Evolutionary conservation across 1,140 invertebrate species (phyloP), one percentile per base, ranked within the genome.

Genomic region (Callitettix versicolor): DNA sequence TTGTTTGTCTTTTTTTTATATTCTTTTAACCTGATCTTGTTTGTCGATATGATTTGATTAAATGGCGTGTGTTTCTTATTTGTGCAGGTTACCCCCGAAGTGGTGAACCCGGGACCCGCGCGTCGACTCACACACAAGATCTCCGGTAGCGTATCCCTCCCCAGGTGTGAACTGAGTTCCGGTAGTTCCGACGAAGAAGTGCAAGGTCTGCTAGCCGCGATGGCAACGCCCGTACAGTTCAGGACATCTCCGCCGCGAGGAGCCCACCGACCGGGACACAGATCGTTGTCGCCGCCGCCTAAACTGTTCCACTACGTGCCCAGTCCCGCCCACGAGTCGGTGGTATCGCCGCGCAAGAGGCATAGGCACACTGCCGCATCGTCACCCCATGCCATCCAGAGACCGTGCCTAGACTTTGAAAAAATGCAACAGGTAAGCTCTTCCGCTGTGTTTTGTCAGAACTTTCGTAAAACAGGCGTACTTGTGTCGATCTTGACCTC

Each of bases 361-460:
- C 78, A 81, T 65, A 64, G 74, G 66, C 73, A 80, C 63, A 68
- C 60, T 60, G 67, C 60, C 64, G 71, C 70, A 63, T 78, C 73
- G 65, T 80, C 75, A 65, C 79, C 76, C 55, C 76, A 78, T 63
- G 70, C 77, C 61, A 76, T 80, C 58, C 85, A 86, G 65, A 78
- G 91, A 68, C 91, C 91, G 59, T 91, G 87, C 73, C 79, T 95
- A 66, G 90, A 95, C 76, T 95, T 95, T 71, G 91, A 95, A 73
- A 95, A 95, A 78, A 95, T 95, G 91, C 91, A 93, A 75, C 85
- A 88, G 82, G 85, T 88, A 4, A 30, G 26, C 9, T 30, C n/a
- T n/a, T n/a, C n/a, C n/a, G n/a, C n/a, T n/a, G n/a, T n/a, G n/a
- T n/a, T n/a, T n/a, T n/a, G n/a, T n/a, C n/a, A n/a, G n/a, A n/a